Conservation (phyloP, 2,113 vertebrate species). For the Seriola aureovittata region DNA sequence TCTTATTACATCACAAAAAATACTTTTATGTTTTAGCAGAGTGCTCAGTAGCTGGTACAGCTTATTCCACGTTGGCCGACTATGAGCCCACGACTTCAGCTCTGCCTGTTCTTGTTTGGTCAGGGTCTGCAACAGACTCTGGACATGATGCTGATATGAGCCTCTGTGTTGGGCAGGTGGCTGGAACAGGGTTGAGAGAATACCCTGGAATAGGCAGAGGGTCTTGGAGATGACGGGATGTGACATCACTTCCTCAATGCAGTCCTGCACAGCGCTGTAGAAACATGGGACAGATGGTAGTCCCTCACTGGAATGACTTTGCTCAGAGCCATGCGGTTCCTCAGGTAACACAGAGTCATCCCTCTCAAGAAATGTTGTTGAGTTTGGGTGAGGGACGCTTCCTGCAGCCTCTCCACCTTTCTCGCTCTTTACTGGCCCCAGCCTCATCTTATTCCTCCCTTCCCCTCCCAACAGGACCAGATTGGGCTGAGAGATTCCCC, state of each 20-base stretch:
- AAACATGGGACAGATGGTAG: constrained; percentile 78
- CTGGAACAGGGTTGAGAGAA: constrained; percentile 59
- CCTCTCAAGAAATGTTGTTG: constrained; percentile 68
- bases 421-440: neutral
- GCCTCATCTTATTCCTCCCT: constrained; percentile 29
- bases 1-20: constrained; percentile 51
- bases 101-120: constrained; percentile 44
- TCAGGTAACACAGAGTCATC: constrained; percentile 55
- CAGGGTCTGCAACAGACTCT: constrained; percentile 46
- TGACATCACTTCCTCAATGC: constrained; percentile 78
- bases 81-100: constrained; percentile 65
- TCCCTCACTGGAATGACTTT: constrained; percentile 7
- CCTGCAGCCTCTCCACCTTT: constrained; percentile 44
- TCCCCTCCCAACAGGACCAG: constrained; percentile 72
- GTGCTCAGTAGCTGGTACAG: constrained; percentile 68
- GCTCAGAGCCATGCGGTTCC: constrained; percentile 31
- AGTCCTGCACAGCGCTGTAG: constrained; percentile 75
- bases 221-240: constrained; percentile 68
- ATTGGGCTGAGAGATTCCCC: constrained; percentile 76
- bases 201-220: constrained; percentile 65
- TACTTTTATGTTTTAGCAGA: constrained; percentile 61
- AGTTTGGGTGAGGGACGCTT: constrained; percentile 65
- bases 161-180: constrained; percentile 19
- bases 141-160: neutral
- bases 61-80: constrained; percentile 63